phyloP scores from a whole-genome alignment of 2,888 invertebrate genomes.

The Tetropium fuscum region DNA sequence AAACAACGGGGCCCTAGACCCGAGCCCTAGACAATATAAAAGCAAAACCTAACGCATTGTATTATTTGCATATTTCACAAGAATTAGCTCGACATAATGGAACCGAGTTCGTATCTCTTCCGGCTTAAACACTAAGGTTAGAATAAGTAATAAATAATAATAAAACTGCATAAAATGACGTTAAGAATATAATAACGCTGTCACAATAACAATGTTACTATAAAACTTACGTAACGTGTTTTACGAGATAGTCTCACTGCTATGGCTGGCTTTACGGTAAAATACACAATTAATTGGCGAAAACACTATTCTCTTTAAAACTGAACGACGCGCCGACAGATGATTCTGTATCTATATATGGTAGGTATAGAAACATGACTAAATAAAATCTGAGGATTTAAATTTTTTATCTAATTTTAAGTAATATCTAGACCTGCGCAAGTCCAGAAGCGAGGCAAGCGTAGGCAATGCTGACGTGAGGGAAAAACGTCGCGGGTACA shows the following conservation, averaged over 20 bases:
- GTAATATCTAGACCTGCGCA: not conserved
- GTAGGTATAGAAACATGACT: not conserved
- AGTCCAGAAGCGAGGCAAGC: not conserved
- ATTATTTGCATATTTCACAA: constrained; percentile 1
- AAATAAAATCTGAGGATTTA: not conserved
- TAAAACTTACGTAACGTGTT: constrained; percentile 21
- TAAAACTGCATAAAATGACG: constrained; percentile 12
- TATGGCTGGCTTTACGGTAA: not conserved
- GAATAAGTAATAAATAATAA: constrained; percentile 21
- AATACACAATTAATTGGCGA: not conserved
- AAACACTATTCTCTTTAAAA: not conserved
- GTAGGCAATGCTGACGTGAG: not conserved
- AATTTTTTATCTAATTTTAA: constrained; percentile 24
- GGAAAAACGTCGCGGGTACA: constrained; percentile 1
- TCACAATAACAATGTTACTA: not conserved
- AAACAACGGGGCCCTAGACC: too few relatives aligned
- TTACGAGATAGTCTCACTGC: constrained; percentile 2
- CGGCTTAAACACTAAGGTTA: constrained; percentile 12
- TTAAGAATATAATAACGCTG: constrained; percentile 6
- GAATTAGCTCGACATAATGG: not conserved
- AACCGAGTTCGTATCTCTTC: constrained; percentile 1
- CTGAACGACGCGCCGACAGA: constrained; percentile 4
- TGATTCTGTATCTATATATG: constrained; percentile 10
- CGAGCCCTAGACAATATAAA: too few relatives aligned
- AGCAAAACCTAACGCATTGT: too few relatives aligned